phyloP scores from a whole-genome alignment of 1,140 invertebrate genomes.

The Carcinoscorpius rotundicauda region DNA sequence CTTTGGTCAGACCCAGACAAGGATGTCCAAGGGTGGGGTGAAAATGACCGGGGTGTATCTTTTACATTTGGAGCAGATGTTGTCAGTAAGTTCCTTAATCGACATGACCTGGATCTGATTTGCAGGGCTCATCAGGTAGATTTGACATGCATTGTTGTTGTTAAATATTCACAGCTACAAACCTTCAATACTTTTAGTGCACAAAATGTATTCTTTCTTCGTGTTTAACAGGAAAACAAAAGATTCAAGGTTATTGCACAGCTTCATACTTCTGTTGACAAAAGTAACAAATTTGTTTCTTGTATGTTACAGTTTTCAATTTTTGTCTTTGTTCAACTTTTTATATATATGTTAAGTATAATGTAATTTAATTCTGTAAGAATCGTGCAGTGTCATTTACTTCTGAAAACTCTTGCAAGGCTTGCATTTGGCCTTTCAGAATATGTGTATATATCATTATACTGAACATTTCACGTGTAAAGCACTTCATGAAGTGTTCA shows the following conservation, averaged over 20 bases:
- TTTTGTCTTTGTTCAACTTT: no score
- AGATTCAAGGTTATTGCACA: slow-evolving; percentile 35
- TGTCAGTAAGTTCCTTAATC: slow-evolving; percentile 36
- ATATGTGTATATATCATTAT: slow-evolving; percentile 34
- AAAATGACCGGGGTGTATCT: slow-evolving; percentile 39
- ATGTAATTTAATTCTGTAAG: no score
- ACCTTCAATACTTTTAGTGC: slow-evolving; percentile 2
- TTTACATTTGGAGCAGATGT: slow-evolving; percentile 36
- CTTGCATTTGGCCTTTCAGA: no score
- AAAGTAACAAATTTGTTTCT: no score
- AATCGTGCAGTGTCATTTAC: no score
- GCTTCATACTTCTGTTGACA: no score
- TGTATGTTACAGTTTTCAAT: no score
- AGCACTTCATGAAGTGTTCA: no score
- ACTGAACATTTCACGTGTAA: slow-evolving; percentile 13
- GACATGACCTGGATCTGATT: slow-evolving; percentile 45
- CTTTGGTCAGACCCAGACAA: slow-evolving; percentile 97
- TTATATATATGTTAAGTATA: no score
- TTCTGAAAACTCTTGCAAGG: no score
- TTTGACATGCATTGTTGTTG: slow-evolving; percentile 1
- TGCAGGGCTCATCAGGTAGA: slow-evolving; percentile 46
- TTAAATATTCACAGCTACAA: slow-evolving; percentile 28
- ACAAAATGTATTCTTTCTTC: slow-evolving; percentile 33
- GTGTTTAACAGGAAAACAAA: slow-evolving; percentile 36
- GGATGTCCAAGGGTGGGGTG: slow-evolving; percentile 34